Base-by-base conservation (phyloP, 2,888 invertebrate species). In the Dynastes maya region DNA sequence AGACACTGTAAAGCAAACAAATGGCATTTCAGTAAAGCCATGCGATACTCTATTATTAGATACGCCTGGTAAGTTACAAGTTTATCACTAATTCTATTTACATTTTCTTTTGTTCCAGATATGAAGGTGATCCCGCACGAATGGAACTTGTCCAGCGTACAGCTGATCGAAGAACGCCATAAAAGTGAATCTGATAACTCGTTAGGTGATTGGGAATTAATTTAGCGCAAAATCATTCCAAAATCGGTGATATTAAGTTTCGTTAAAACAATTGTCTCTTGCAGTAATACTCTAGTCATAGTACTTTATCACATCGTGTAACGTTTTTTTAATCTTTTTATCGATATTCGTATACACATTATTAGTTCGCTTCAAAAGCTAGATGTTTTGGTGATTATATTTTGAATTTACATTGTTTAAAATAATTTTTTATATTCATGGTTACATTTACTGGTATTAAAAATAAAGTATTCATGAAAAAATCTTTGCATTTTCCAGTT, bases 131-230 rank as follows among this genome's bases (percentile, higher is more conserved):
- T 75, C 29, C 78, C 80, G 78, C 70, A 72, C 81, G 90, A 90
- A 53, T 93, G 92, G 92, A 92, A 92, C 83, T 86, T 92, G 65
- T 90, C 90, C 76, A 89, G 90, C 83, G 90, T 92, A 68, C 83
- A 84, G 78, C 79, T 86, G 63, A 83, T 80, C 77, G 83, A 83
- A 77, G 83, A 83, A 75, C 82, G 80, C n/a, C 81, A 83, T 65
- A 84, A 82, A 81, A 82, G 81, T 58, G 79, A 81, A 76, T 85
- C 87, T 27, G 87, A 87, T 81, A 85, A 82, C 77, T 87, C 87
- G 16, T 81, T 88, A 78, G 85, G 84, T 51, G 88, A 88, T 81
- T 88, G 88, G 88, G 88, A 88, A 85, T 84, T 88, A 80, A 83
- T 88, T 53, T 88, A 79, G 67, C 68, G 67, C 37, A 53, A 68